phyloP scores from a whole-genome alignment of 2,113 vertebrate species.

The Pedionomus torquatus region DNA sequence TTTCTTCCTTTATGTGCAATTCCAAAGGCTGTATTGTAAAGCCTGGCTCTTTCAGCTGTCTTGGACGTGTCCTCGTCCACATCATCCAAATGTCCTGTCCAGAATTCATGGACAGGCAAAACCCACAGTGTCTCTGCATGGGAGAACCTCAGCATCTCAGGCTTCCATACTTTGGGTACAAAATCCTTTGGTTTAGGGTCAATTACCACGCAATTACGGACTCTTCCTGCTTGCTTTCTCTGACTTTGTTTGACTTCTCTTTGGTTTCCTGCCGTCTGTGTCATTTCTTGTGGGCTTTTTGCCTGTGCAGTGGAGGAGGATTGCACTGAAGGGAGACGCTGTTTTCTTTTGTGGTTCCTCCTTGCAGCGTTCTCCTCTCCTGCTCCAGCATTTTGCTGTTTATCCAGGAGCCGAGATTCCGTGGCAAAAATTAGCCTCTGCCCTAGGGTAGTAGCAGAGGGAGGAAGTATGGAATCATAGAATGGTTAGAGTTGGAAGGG shows the following conservation, averaged over 20 bases:
- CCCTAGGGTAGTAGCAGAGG: not conserved
- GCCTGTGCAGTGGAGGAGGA: not conserved
- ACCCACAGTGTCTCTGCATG: not conserved
- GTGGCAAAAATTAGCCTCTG: not conserved
- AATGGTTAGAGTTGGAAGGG: not conserved
- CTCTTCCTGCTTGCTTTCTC: not conserved
- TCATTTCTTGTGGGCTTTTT: not conserved
- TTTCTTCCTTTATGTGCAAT: not conserved
- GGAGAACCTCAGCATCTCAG: not conserved
- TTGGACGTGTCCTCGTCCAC: too few species aligned
- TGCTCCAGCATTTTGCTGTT: not conserved
- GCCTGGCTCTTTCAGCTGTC: not conserved
- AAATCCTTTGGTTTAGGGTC: not conserved
- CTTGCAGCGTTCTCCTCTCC: not conserved
- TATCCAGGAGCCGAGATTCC: not conserved
- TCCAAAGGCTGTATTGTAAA: not conserved
- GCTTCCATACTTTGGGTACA: not conserved
- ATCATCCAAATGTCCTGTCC: not conserved
- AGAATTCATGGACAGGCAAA: not conserved
- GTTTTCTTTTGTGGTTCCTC: not conserved
- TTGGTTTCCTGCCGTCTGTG: not conserved
- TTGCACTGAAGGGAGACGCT: not conserved
- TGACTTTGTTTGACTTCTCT: not conserved
- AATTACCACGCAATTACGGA: fast-evolving
- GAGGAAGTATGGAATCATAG: not conserved